phyloP scores from a whole-genome alignment of 2,888 invertebrate genomes.

The Uloborus plumipes region DNA sequence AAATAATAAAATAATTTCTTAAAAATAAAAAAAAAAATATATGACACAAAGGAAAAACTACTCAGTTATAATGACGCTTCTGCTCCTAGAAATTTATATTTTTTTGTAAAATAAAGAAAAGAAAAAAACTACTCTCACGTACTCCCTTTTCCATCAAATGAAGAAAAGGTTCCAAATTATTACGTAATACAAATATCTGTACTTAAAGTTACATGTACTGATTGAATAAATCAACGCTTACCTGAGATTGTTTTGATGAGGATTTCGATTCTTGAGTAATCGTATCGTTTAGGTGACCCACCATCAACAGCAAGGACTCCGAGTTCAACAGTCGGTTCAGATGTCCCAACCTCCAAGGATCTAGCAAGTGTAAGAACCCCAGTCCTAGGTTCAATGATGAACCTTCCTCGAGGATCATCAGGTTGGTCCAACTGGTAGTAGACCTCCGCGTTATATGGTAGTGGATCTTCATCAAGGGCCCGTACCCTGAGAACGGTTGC shows the following conservation, averaged over 20 bases:
- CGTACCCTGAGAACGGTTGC: slow-evolving; percentile 51
- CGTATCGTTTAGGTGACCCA: slow-evolving; percentile 62
- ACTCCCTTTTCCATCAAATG: no score
- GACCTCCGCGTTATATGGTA: slow-evolving; percentile 63
- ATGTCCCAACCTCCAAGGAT: slow-evolving; percentile 35
- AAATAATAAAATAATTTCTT: no score
- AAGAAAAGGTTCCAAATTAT: no score
- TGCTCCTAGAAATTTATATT: no score
- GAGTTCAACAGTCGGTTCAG: slow-evolving; percentile 52
- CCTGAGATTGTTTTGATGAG: slow-evolving; percentile 65
- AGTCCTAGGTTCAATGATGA: slow-evolving; percentile 46
- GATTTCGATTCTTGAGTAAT: slow-evolving; percentile 60
- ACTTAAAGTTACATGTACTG: no score
- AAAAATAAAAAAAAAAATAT: no score
- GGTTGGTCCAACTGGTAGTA: slow-evolving; percentile 50
- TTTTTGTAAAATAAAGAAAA: no score
- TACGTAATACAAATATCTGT: no score
- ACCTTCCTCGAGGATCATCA: slow-evolving; percentile 51
- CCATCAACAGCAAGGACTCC: slow-evolving; percentile 65
- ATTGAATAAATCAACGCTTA: not conserved
- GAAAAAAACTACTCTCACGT: no score
- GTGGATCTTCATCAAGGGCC: slow-evolving; percentile 63
- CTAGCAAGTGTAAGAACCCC: slow-evolving; percentile 57
- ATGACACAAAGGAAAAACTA: no score
- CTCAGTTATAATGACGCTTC: no score